These are phyloP conservation scores for Drosophila nebulosa DNA, from an alignment of 1,140 invertebrate species.

Conservation along the genomic window DNA sequence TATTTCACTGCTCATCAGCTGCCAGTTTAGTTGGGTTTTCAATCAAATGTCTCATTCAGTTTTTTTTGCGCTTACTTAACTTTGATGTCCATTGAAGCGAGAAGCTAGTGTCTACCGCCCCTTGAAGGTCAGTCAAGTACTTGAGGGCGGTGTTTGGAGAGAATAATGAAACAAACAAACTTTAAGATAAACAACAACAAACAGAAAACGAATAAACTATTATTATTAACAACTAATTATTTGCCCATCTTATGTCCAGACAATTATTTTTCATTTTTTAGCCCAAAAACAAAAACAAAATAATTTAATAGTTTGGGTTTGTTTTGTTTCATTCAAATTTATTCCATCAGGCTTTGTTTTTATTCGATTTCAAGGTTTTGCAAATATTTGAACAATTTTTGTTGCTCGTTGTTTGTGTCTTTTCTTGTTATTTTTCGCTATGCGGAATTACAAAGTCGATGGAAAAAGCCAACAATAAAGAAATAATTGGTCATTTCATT, in stretches of 20 bases:
- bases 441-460: slow-evolving; percentile 29
- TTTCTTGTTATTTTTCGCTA: slow-evolving; percentile 26
- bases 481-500: slow-evolving; percentile 38
- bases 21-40: slow-evolving; percentile 37
- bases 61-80: slow-evolving; percentile 28
- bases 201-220: slow-evolving; percentile 29
- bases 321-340: slow-evolving; percentile 11
- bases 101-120: slow-evolving; percentile 63
- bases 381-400: slow-evolving; percentile 25
- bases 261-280: slow-evolving; percentile 46
- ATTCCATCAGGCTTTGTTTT: slow-evolving; percentile 46
- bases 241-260: slow-evolving; percentile 32
- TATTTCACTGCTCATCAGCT: slow-evolving; percentile 34
- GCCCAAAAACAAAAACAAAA: slow-evolving; percentile 18
- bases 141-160: slow-evolving; percentile 43
- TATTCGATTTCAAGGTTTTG: slow-evolving; percentile 40
- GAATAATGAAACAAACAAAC: neutral
- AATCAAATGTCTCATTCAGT: slow-evolving; percentile 9
- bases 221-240: slow-evolving; percentile 31
- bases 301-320: neutral
- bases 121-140: slow-evolving; percentile 62
- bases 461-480: slow-evolving; percentile 1
- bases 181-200: slow-evolving; percentile 17
- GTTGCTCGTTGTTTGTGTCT: neutral
- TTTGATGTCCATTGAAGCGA: slow-evolving; percentile 65